Base-by-base conservation (phyloP, 2,888 invertebrate species). In the Lasius fuliginosus region DNA sequence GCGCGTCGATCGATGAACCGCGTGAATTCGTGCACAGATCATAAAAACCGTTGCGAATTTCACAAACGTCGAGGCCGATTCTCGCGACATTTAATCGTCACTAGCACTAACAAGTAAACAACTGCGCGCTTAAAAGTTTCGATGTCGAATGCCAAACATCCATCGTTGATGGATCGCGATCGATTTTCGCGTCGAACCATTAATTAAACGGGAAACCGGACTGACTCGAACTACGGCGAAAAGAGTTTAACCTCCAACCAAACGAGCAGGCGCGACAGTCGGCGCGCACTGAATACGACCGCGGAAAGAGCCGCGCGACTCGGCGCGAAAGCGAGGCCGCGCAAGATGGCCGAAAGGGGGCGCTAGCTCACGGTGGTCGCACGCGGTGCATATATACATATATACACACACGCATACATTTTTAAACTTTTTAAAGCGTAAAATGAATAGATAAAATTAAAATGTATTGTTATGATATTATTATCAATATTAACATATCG, bases 301-400 rank as follows among this genome's bases (percentile, higher is more conserved):
- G 85, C 87, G 86, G 86, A 84, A 85, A 84, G 85, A 85, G 85
- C 93, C 93, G 93, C 94, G 93, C 93, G 94, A 92, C 92, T 92
- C 89, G 81, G 91, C 90, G 91, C 91, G 92, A 92, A 92, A 92
- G 93, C 91, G 85, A 89, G 89, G 87, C 92, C 93, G 93, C 92
- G 92, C 94, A 94, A 94, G 92, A 94, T 94, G 94, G 94, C 92
- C 88, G 89, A 91, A 89, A 83, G 81, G 68, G 73, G 74, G 74
- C 83, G 82, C 81, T 82, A 83, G 67, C 67, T 85, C 85, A 77
- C 83, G 93, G 92, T 93, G 92, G 92, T 75, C 76, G 86, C 85
- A 75, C 65, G 83, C 89, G 88, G 90, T 89, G 89, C 89, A 5
- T 1, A 49, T 18, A 15, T 12, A 46, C 18, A 53, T n/a, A n/a